Evolutionary conservation across 2,113 vertebrate genomes (phyloP).

Genomic region (Tamias sibiricus): DNA sequence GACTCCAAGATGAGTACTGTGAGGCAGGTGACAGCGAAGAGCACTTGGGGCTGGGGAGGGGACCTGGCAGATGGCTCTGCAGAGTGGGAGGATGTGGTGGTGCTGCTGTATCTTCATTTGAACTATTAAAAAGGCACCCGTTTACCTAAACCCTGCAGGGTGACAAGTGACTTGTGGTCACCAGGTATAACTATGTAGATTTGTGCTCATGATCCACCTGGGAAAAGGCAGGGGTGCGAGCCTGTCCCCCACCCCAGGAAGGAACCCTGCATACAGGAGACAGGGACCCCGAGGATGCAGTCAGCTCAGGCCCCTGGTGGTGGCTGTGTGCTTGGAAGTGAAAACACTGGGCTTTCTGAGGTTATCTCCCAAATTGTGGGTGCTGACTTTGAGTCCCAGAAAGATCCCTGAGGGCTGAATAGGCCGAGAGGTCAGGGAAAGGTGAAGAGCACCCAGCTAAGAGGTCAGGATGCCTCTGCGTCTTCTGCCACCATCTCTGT

Average conservation of each 20-base stretch:
- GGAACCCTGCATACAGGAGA: not conserved
- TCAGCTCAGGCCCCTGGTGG: not conserved
- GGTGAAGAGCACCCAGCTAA: not conserved
- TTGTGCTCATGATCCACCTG: not conserved
- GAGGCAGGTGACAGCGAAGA: not conserved
- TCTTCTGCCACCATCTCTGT: constrained; percentile 26
- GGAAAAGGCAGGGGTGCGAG: not conserved
- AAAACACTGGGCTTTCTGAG: not conserved
- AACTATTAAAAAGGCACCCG: not conserved
- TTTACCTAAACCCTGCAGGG: too few species aligned
- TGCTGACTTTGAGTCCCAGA: not conserved
- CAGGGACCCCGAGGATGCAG: fast-evolving
- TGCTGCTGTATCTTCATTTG: not conserved
- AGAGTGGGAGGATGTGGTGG: not conserved
- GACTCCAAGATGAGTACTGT: fast-evolving
- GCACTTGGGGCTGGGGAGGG: not conserved
- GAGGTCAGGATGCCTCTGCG: not conserved
- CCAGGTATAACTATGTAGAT: not conserved
- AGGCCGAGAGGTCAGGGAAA: not conserved
- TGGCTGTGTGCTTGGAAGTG: not conserved
- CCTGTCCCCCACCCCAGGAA: fast-evolving
- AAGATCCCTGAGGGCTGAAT: not conserved
- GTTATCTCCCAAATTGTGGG: not conserved
- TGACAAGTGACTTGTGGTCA: too few species aligned
- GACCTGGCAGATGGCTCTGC: not conserved